These are phyloP conservation scores for Pemphigus obesinymphae DNA, from an alignment of 1,140 invertebrate species.

Conservation along the genomic window DNA sequence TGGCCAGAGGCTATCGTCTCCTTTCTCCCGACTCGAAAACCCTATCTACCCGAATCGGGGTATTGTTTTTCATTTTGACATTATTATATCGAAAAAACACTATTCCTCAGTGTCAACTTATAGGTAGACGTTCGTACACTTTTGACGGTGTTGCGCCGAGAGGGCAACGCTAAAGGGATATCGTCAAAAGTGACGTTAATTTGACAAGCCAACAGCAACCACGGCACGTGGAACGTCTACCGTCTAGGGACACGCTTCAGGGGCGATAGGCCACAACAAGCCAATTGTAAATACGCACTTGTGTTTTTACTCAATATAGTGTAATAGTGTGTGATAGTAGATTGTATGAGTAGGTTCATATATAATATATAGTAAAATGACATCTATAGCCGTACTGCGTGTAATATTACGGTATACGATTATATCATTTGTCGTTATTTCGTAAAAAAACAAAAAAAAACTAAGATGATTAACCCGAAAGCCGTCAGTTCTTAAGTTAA, in stretches of 20 bases:
- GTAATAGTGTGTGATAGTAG: not conserved
- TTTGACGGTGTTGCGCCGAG: not conserved
- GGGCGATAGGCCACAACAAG: slow-evolving; percentile 1
- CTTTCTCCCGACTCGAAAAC: too few species aligned
- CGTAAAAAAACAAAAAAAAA: too few species aligned
- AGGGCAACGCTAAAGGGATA: not conserved
- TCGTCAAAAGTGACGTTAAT: slow-evolving; percentile 20
- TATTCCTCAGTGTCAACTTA: not conserved
- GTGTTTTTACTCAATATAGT: not conserved
- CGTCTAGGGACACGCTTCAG: not conserved
- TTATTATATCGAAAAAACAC: slow-evolving; percentile 3
- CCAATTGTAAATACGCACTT: slow-evolving; percentile 13
- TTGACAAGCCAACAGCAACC: slow-evolving; percentile 20
- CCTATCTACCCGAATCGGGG: too few species aligned
- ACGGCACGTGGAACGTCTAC: not conserved
- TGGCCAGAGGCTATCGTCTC: too few species aligned
- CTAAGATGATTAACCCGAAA: too few species aligned
- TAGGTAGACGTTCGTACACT: not conserved
- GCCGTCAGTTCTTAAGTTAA: too few species aligned
- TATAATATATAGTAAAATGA: not conserved
- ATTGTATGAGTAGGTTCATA: not conserved
- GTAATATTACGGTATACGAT: not conserved
- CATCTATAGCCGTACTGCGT: too few species aligned
- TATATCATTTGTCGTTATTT: too few species aligned
- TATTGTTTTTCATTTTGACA: not conserved